These are phyloP conservation scores for Ctenopoma multispine DNA, from an alignment of 2,797 vertebrate genomes.

Conservation along the genomic window DNA sequence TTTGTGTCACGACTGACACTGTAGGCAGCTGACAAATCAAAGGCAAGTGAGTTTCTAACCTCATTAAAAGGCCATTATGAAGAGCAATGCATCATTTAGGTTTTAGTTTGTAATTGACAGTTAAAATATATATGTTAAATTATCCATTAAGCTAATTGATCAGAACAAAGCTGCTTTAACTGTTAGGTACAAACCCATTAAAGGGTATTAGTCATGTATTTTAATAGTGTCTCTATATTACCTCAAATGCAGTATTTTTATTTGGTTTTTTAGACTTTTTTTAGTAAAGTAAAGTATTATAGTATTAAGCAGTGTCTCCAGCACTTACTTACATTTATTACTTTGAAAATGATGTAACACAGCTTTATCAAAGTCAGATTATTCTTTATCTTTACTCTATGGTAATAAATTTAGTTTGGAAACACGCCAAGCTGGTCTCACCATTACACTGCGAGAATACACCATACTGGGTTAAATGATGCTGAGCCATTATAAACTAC, in stretches of 20 bases:
- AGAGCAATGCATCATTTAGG: slow-evolving; percentile 80
- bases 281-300: no score
- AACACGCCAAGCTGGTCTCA: slow-evolving; percentile 13
- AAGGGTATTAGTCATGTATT: slow-evolving; percentile 69
- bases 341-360: no score
- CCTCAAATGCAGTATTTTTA: slow-evolving; percentile 27
- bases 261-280: slow-evolving; percentile 53
- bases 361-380: no score
- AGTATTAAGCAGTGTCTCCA: background rate
- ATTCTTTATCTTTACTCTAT: background rate
- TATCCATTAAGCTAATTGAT: slow-evolving; percentile 84
- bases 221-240: slow-evolving; percentile 66
- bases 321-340: background rate
- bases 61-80: slow-evolving; percentile 84
- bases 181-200: slow-evolving; percentile 70
- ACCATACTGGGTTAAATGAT: slow-evolving; percentile 36
- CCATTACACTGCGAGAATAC: slow-evolving; percentile 22
- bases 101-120: slow-evolving; percentile 82
- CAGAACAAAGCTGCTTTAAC: slow-evolving; percentile 70
- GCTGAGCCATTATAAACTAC: slow-evolving; percentile 37
- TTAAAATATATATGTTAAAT: slow-evolving; percentile 82
- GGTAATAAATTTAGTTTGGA: background rate
- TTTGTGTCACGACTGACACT: slow-evolving; percentile 54
- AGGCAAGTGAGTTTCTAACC: slow-evolving; percentile 74
- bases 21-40: slow-evolving; percentile 73